Evolutionary conservation across 2,888 invertebrate species (phyloP).

Genomic region (Tenthredo scrophulariae): DNA sequence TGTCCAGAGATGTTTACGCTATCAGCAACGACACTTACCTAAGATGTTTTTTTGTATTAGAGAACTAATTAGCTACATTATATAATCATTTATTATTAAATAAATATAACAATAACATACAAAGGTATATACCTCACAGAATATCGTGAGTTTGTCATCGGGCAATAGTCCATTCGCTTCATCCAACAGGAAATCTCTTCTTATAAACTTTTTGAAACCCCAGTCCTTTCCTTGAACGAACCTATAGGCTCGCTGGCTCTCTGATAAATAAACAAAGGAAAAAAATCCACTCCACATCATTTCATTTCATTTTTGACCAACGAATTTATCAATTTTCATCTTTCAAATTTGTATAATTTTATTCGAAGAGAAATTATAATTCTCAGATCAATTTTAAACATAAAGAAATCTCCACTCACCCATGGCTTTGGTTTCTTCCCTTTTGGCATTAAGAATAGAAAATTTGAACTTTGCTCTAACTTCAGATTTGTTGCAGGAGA

Average conservation of each 20-base stretch:
- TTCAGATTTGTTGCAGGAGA: slow-evolving; percentile 99
- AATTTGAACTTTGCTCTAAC: slow-evolving; percentile 99
- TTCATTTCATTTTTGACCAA: background rate
- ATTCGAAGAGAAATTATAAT: background rate
- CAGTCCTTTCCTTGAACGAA: slow-evolving; percentile 99
- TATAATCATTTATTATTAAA: slow-evolving; percentile 48
- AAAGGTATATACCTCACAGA: slow-evolving; percentile 91
- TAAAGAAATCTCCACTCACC: slow-evolving; percentile 81
- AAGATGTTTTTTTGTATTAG: slow-evolving; percentile 55
- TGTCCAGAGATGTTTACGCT: slow-evolving; percentile 99
- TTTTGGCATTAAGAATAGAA: slow-evolving; percentile 99
- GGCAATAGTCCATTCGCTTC: slow-evolving; percentile 99
- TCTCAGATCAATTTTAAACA: background rate
- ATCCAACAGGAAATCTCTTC: slow-evolving; percentile 98
- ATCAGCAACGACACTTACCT: slow-evolving; percentile 98
- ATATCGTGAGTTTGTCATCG: slow-evolving; percentile 99
- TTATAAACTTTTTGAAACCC: slow-evolving; percentile 99
- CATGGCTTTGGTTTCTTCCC: slow-evolving; percentile 99
- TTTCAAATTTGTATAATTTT: background rate
- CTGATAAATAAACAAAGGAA: slow-evolving; percentile 77
- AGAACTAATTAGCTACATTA: slow-evolving; percentile 51
- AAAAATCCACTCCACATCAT: background rate
- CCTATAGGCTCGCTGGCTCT: slow-evolving; percentile 95
- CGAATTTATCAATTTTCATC: background rate
- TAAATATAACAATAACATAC: slow-evolving; percentile 67